Base-by-base conservation (phyloP, 2,888 invertebrate genomes). In the Drosophila colorata region DNA sequence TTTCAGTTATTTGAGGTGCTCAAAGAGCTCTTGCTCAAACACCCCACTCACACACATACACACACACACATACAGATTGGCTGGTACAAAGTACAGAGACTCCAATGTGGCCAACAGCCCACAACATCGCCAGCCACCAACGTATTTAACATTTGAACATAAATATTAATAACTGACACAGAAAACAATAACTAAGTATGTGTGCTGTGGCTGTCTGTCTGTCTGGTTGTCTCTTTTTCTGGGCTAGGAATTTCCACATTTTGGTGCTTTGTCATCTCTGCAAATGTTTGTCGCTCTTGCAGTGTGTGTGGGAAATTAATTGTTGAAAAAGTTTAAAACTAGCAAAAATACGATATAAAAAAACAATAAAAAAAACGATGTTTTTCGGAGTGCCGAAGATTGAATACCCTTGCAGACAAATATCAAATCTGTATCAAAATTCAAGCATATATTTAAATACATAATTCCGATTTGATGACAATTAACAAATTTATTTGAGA, bases 161-260 rank as follows among this genome's bases (percentile, higher is more conserved):
- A 63, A 46, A 70, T 51, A 57, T 63, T 70, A 52, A 64, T 55
- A 46, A 33, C 40, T 46, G 44, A 40, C 61, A 69, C 52, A 57
- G 65, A 58, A 71, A 64, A 70, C 64, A 58, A 55, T 43, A 55
- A 58, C 53, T 7, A 35, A 2, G 14, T 20, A 13, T 33, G 23
- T 25, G 4, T 46, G 1, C n/a, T 31, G 23, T 7, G 14, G n/a
- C n/a, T 23, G 20, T 68, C 5, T 33, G 9, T 35, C 4, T 66
- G 33, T 8, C 23, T 33, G 9, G 4, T 66, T 37, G 33, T 43
- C 25, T 35, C 13, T 31, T 14, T 48, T 73, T 53, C 48, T 69
- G 55, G 49, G 53, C 55, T 65, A 84, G 86, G 86, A 88, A 88
- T 88, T 83, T 83, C 88, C 88, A 69, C 66, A 79, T 74, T 85